Evolutionary conservation across 2,113 vertebrate genomes (phyloP).

Genomic region (Salvelinus namaycush): DNA sequence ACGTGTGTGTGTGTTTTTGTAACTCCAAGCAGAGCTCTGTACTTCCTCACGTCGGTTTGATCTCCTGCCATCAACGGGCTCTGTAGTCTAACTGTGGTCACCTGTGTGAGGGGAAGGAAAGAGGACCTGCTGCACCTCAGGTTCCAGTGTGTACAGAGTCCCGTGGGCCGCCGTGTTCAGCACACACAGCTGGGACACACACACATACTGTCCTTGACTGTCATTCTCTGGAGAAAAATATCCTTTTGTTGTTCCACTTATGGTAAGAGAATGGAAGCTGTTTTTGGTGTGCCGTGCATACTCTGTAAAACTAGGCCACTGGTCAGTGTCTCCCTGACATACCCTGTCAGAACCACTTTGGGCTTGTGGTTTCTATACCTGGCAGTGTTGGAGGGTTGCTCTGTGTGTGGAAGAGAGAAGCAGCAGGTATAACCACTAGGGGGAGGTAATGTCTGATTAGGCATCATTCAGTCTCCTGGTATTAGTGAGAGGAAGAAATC

Average conservation of each 20-base stretch:
- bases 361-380: too few species aligned
- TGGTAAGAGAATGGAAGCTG: not conserved
- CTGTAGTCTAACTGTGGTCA: constrained; percentile 70
- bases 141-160: constrained; percentile 36
- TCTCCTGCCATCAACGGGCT: constrained; percentile 61
- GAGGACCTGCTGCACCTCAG: constrained; percentile 33
- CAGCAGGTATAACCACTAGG: constrained; percentile 15
- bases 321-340: not conserved
- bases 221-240: not conserved
- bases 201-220: constrained; percentile 1
- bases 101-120: constrained; percentile 50
- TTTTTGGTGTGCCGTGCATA: not conserved
- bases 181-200: not conserved
- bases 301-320: not conserved
- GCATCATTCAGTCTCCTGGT: not conserved
- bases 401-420: not conserved
- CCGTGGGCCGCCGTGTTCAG: not conserved
- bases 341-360: not conserved
- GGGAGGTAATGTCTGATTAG: constrained; percentile 10
- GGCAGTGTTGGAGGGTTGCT: not conserved
- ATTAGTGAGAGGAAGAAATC: not conserved
- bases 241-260: not conserved
- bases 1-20: constrained; percentile 29
- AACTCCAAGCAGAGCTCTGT: constrained; percentile 49
- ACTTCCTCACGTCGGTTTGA: constrained; percentile 67